Evolutionary conservation across 2,888 invertebrate species (phyloP), one percentile per base, ranked within the genome.

Genomic region (Clistopyga incitator): DNA sequence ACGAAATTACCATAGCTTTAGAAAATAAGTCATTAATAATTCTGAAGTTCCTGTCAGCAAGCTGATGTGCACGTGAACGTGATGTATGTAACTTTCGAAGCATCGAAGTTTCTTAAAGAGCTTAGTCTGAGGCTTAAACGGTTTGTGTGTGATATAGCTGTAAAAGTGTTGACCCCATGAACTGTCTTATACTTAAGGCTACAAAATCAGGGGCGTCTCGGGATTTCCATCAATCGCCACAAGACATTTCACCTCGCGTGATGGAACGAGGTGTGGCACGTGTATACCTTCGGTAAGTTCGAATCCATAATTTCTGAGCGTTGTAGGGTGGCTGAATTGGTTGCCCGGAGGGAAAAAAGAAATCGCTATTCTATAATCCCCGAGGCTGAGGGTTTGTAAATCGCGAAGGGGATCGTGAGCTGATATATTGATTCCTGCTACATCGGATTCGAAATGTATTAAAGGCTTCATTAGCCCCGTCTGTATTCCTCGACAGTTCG

Each of bases 171-270:
- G 76, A 76, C 76, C 81, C 65, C 38, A 65, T 68, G 78, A 78
- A 59, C 59, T 23, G 59, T 20, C 59, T 59, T 42, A 15, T 13
- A 82, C 72, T 67, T 71, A 50, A 25, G 56, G 52, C 18, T 18
- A 54, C 61, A 29, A 29, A 54, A 56, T 20, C 47, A 29, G 38
- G 59, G 79, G 38, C 18, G n/a, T 18, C 47, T 8, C 52, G 34
- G 64, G 50, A 82, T 74, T 78, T 61, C 45, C 82, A 72, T 82
- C 82, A 78, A 82, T 82, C 82, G 78, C 68, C 38, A 45, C 68
- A 72, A 78, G 68, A 78, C 68, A 59, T 74, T 82, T 78, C 61
- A 54, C 52, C 67, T 72, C 54, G 82, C 78, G 72, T 82, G 78
- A 78, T 82, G 23, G 68, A 74, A 74, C 29, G 74, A 78, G 82